Evolutionary conservation across 2,113 vertebrate genomes (phyloP).

Genomic region (Crotalus horridus): DNA sequence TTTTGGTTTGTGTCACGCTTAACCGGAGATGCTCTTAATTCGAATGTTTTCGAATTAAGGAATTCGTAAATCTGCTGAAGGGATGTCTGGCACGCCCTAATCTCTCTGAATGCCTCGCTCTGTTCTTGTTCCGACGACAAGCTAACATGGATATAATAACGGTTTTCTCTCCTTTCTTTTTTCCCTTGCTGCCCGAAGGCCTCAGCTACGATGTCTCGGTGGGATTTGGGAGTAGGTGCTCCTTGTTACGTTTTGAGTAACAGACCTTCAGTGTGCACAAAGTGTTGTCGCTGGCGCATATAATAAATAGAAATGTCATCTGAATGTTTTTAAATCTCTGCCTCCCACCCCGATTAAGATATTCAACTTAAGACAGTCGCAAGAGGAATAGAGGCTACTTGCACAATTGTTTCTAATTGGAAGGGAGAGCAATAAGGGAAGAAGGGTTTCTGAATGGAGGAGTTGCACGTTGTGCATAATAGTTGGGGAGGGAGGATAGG

Average conservation of each 20-base stretch:
- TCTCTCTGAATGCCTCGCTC: slow-evolving; percentile 25
- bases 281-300: slow-evolving; percentile 56
- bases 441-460: slow-evolving; percentile 19
- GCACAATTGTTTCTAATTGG: slow-evolving; percentile 37
- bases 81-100: slow-evolving; percentile 35
- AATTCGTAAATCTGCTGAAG: slow-evolving; percentile 19
- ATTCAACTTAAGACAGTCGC: slow-evolving; percentile 41
- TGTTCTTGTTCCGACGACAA: slow-evolving; percentile 23
- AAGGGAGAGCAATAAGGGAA: slow-evolving; percentile 24
- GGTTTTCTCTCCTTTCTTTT: slow-evolving; percentile 70
- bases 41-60: slow-evolving; percentile 5
- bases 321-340: slow-evolving; percentile 15
- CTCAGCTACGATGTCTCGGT: slow-evolving; percentile 95
- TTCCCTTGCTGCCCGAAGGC: slow-evolving; percentile 79
- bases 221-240: slow-evolving; percentile 97
- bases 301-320: slow-evolving; percentile 56
- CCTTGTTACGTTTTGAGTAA: slow-evolving; percentile 63
- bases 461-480: not conserved
- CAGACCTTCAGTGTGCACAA: slow-evolving; percentile 44
- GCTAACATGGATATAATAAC: slow-evolving; percentile 59
- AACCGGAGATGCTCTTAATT: not conserved
- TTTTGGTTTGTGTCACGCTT: not conserved
- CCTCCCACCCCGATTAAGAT: slow-evolving; percentile 29
- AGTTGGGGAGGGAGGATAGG: not conserved
- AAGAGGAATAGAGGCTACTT: slow-evolving; percentile 36